A percentile compares a stretch with the other conserved stretches of the same genome.
Evolutionary conservation across 2,113 vertebrate species (phyloP).

Genomic region (Brienomyrus brachyistius): DNA sequence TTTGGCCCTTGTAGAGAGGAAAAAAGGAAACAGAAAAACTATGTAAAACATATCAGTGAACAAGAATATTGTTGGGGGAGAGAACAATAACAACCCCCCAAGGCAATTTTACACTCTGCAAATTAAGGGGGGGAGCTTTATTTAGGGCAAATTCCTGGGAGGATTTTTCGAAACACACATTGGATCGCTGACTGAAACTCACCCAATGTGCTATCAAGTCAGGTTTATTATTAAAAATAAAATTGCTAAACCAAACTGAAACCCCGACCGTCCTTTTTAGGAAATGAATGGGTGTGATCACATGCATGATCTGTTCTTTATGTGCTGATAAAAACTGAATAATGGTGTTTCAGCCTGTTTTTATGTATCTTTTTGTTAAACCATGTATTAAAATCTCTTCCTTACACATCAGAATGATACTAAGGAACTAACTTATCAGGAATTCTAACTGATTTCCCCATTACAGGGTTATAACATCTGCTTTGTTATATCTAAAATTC

Average conservation of each 20-base stretch:
- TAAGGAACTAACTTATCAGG: background rate
- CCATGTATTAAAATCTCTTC: background rate
- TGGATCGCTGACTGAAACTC: background rate
- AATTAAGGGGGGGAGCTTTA: background rate
- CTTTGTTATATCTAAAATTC: background rate
- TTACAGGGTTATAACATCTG: background rate
- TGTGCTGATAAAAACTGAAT: background rate
- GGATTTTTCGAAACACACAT: background rate
- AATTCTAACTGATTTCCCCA: background rate
- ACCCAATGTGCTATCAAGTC: background rate
- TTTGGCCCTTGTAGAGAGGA: background rate
- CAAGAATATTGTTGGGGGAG: background rate
- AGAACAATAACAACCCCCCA: constrained; percentile 1
- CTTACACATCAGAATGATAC: background rate
- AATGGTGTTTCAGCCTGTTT: background rate
- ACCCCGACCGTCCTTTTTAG: background rate
- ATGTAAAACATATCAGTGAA: background rate
- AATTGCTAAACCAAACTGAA: background rate
- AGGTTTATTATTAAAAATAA: background rate
- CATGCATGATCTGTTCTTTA: background rate
- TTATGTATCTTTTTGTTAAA: background rate
- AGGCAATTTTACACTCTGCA: background rate
- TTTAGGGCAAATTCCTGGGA: background rate
- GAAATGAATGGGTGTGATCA: background rate
- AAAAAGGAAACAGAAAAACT: background rate